phyloP scores from a whole-genome alignment of 2,113 vertebrate species.

The Motacilla alba region DNA sequence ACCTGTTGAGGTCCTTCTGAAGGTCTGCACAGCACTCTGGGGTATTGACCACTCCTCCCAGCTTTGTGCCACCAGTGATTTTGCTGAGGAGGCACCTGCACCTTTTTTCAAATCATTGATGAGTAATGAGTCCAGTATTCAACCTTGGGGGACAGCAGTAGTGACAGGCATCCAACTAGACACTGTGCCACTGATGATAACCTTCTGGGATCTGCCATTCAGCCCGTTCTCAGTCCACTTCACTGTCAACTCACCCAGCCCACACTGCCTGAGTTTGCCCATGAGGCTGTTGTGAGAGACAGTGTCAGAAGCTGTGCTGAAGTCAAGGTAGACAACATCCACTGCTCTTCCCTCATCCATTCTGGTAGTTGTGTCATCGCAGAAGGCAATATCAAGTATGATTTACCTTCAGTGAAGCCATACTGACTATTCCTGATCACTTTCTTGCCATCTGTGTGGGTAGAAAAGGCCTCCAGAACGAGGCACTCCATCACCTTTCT shows the following conservation, averaged over 20 bases:
- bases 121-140: background rate
- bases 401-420: background rate
- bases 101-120: background rate
- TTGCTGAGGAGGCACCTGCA: background rate
- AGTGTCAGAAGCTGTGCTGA: background rate
- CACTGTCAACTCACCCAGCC: background rate
- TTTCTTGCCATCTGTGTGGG: background rate
- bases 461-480: background rate
- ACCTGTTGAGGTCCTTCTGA: accelerated
- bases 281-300: background rate
- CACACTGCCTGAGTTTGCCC: background rate
- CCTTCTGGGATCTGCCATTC: background rate
- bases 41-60: accelerated
- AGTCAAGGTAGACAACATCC: background rate
- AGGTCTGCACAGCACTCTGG: background rate
- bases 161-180: background rate
- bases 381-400: background rate
- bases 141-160: background rate
- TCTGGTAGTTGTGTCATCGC: background rate
- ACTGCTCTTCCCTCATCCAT: background rate
- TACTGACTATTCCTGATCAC: background rate
- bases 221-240: background rate
- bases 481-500: background rate
- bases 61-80: background rate
- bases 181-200: background rate